phyloP scores from a whole-genome alignment of 1,140 invertebrate genomes.

The Drosophila nannoptera region DNA sequence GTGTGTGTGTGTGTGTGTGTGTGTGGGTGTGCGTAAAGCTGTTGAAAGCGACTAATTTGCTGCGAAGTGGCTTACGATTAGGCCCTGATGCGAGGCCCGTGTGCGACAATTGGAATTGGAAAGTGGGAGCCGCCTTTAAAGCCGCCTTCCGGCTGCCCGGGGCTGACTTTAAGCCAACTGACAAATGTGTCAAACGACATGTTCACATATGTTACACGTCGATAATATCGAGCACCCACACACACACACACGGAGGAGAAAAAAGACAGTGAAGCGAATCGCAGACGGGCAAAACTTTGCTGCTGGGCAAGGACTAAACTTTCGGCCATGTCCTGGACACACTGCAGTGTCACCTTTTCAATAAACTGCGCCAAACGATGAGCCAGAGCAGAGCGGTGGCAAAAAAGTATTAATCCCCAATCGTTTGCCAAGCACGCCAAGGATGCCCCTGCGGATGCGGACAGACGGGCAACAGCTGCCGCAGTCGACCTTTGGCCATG shows the following conservation, averaged over 20 bases:
- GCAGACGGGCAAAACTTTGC: conserved; percentile 35
- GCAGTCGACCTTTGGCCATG: conserved; percentile 65
- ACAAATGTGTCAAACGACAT: conserved; percentile 76
- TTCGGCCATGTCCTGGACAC: conserved; percentile 47
- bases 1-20: conserved; percentile 32
- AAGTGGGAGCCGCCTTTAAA: conserved; percentile 9
- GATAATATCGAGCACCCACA: conserved; percentile 62
- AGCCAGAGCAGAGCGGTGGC: conserved; percentile 37
- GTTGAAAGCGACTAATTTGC: conserved; percentile 73
- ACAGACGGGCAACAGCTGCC: conserved; percentile 71
- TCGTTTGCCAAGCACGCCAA: conserved; percentile 48
- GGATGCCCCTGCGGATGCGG: conserved; percentile 38
- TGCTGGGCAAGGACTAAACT: conserved; percentile 49
- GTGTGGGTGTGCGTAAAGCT: conserved; percentile 33
- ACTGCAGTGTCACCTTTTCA: conserved; percentile 72
- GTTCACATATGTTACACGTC: conserved; percentile 74
- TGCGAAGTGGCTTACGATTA: conserved; percentile 63
- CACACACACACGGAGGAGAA: neutral
- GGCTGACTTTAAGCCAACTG: conserved; percentile 66
- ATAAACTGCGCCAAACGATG: conserved; percentile 66
- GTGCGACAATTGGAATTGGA: conserved; percentile 48
- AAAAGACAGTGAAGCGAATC: conserved; percentile 6
- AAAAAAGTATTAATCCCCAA: conserved; percentile 68
- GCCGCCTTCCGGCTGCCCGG: neutral
- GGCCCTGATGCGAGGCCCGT: conserved; percentile 43